Conservation (phyloP, 2,113 vertebrate species). For the Galbula dea region DNA sequence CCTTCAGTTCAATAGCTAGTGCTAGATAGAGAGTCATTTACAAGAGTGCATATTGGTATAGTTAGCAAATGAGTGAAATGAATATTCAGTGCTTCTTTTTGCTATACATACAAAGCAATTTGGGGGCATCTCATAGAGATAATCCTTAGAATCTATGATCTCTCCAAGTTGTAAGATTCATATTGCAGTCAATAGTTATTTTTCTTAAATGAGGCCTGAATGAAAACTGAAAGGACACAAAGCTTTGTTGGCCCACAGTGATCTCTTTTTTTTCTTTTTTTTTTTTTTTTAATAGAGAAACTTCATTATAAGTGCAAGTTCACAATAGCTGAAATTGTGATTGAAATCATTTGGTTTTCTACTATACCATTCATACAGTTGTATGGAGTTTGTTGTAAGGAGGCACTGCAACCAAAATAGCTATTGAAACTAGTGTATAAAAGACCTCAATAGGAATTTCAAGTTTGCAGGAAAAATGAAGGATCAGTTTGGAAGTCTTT, state of each 20-base stretch:
- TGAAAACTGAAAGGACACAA: conserved; percentile 39
- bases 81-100: conserved; percentile 38
- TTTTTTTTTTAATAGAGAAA: conserved; percentile 16
- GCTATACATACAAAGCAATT: background rate
- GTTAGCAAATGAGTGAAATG: conserved; percentile 32
- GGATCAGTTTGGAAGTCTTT: background rate
- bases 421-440: conserved; percentile 35
- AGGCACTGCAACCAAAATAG: conserved; percentile 34
- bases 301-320: conserved; percentile 21
- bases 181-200: conserved; percentile 34
- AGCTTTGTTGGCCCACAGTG: conserved; percentile 58
- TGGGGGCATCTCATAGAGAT: background rate
- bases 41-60: conserved; percentile 4
- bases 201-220: conserved; percentile 25
- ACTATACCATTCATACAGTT: conserved; percentile 26
- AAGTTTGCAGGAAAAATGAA: conserved; percentile 10
- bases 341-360: conserved; percentile 57
- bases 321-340: conserved; percentile 47
- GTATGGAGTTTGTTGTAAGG: conserved; percentile 35
- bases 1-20: conserved; percentile 13
- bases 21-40: conserved; percentile 16
- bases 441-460: conserved; percentile 11
- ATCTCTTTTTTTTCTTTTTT: conserved; percentile 27
- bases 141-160: conserved; percentile 21
- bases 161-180: conserved; percentile 1